These are phyloP conservation scores for Agapetus fuscipes DNA, from an alignment of 2,888 invertebrate species.

Conservation along the genomic window DNA sequence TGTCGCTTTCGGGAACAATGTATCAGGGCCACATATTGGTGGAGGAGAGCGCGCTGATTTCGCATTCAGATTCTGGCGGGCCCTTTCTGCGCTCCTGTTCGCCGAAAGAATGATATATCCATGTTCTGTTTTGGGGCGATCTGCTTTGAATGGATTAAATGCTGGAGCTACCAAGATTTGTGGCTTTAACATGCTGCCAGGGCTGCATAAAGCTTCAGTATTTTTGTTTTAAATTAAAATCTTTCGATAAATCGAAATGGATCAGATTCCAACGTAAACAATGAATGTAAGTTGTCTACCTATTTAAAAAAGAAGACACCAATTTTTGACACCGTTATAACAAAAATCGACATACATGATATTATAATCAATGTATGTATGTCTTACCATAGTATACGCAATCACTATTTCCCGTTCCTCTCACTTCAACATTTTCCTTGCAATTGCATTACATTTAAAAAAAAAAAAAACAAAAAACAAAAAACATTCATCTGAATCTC, in stretches of 20 bases:
- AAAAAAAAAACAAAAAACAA: no score
- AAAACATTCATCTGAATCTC: no score
- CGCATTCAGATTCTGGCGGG: constrained; percentile 15
- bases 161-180: background rate
- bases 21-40: constrained; percentile 5
- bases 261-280: background rate
- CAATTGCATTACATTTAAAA: no score
- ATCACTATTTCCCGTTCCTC: no score
- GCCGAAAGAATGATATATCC: constrained; percentile 17
- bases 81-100: constrained; percentile 14
- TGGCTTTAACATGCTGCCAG: background rate
- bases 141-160: constrained; percentile 8
- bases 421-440: no score
- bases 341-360: no score
- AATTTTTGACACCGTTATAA: no score
- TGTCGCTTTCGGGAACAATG: constrained; percentile 20
- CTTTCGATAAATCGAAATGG: background rate
- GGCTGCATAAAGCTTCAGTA: background rate
- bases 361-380: no score
- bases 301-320: no score
- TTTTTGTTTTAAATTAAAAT: background rate
- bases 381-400: no score
- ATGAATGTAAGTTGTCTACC: no score
- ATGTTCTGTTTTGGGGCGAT: constrained; percentile 7
- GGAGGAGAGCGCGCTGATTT: constrained; percentile 12